Percentiles rank a stretch among this genome's conserved stretches.
Evolutionary conservation across 2,888 invertebrate genomes (phyloP).

Genomic region (Dusona sp.): DNA sequence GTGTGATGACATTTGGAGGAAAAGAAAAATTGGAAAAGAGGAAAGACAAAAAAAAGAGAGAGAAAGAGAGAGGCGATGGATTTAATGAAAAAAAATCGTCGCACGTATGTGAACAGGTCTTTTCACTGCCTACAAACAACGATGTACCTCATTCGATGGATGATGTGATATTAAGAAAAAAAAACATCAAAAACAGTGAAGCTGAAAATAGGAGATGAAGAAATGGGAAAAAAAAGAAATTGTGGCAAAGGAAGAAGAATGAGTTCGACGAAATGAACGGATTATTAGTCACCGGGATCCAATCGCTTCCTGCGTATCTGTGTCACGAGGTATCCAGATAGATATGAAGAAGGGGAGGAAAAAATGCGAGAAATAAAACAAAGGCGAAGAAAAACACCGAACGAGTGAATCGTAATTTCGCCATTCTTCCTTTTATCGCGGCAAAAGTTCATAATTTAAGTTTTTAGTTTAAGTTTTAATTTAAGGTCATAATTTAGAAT

Average conservation of each 20-base stretch:
- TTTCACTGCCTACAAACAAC: constrained; percentile 24
- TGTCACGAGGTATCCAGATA: constrained; percentile 64
- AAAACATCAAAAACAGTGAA: constrained; percentile 29
- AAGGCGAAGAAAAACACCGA: constrained; percentile 21
- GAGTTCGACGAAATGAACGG: constrained; percentile 70
- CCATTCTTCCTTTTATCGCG: background rate
- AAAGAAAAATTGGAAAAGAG: background rate
- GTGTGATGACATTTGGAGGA: constrained; percentile 40
- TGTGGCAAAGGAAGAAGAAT: constrained; percentile 37
- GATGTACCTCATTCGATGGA: constrained; percentile 18
- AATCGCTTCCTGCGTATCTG: constrained; percentile 66
- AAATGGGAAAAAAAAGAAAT: background rate
- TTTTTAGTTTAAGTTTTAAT: too few species aligned
- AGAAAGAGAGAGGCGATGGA: constrained; percentile 23
- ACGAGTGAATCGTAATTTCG: constrained; percentile 44
- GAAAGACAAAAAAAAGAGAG: constrained; percentile 47
- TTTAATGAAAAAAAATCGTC: constrained; percentile 35
- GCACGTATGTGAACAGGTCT: constrained; percentile 1
- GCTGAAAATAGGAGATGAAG: background rate
- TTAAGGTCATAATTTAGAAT: constrained; percentile 44
- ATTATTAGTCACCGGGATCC: constrained; percentile 73
- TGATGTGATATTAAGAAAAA: constrained; percentile 27
- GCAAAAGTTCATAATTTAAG: too few species aligned
- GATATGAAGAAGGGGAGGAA: constrained; percentile 36
- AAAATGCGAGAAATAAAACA: background rate